Percentiles rank a stretch among this genome's conserved stretches.
Conservation (phyloP, 2,113 vertebrate species). For the Sciurus niger region DNA sequence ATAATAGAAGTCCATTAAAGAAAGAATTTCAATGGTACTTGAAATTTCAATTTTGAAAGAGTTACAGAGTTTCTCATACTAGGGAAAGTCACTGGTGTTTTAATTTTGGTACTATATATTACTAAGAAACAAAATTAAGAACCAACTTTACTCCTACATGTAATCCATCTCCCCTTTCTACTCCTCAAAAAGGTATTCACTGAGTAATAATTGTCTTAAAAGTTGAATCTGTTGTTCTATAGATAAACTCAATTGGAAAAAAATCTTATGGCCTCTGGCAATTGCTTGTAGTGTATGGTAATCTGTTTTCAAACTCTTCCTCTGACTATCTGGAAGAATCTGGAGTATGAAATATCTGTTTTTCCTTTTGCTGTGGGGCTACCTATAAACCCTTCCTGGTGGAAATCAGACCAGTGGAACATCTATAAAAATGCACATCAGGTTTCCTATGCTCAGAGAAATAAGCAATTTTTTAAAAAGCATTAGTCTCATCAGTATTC, state of each 20-base stretch:
- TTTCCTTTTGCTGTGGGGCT: background rate
- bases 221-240: background rate
- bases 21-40: background rate
- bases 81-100: background rate
- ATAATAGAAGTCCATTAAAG: background rate
- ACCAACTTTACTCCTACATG: background rate
- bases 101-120: background rate
- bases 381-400: background rate
- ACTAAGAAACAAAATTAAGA: background rate
- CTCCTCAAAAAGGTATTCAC: background rate
- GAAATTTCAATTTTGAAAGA: constrained; percentile 62
- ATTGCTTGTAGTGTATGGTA: constrained; percentile 50
- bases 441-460: constrained; percentile 73
- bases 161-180: background rate
- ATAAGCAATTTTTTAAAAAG: constrained; percentile 81
- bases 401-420: constrained; percentile 18
- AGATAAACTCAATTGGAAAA: constrained; percentile 55
- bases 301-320: constrained; percentile 40
- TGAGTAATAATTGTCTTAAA: constrained; percentile 44
- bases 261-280: background rate
- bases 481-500: constrained; percentile 84
- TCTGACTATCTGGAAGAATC: constrained; percentile 38
- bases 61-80: background rate
- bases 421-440: constrained; percentile 64
- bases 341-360: background rate